Base-by-base conservation (phyloP, 2,888 invertebrate genomes). In the Apotomis capreana region DNA sequence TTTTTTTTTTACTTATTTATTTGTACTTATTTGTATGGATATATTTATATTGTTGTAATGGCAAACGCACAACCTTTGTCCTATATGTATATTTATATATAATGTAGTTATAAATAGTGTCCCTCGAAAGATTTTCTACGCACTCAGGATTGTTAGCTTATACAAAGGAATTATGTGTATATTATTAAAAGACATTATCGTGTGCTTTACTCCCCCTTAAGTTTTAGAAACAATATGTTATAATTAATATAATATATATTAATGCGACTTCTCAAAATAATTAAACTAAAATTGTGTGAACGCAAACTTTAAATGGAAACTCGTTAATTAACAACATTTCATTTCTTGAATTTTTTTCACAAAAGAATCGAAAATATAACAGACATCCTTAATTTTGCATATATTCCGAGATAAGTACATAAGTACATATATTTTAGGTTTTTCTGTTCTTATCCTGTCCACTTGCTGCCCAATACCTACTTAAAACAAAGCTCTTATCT, bases 1-100 rank as follows among this genome's bases (percentile, higher is more conserved):
- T n/a, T n/a, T n/a, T n/a, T n/a, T n/a, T n/a, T n/a, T n/a, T 26
- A 15, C 13, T 51, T 37, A 15, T 13, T 12, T 40, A 10, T 15
- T 15, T 55, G 36, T 26, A 15, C 13, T 51, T 37, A 15, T 13
- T 12, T 40, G 40, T 26, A 44, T 65, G 15, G 44, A 49, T 49
- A 49, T 67, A 58, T 58, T 67, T 5, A n/a, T 44, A 51, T 40
- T 58, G 12, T 57, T 69, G 26, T 58, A 52, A 64, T 58, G 51
- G 62, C 54, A 55, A 52, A 71, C 67, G 71, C 71, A 71, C 67
- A 71, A 71, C 71, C 71, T 62, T 68, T 68, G 67, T 68, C 71
- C 71, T 71, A 62, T 61, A 12, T 68, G 44, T 26, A 60, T 54
- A 36, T 61, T 60, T 37, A 61, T 55, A 67, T 40, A 15, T 40